These are phyloP conservation scores for Crocidura indochinensis DNA, from an alignment of 2,797 vertebrate genomes.

Conservation along the genomic window DNA sequence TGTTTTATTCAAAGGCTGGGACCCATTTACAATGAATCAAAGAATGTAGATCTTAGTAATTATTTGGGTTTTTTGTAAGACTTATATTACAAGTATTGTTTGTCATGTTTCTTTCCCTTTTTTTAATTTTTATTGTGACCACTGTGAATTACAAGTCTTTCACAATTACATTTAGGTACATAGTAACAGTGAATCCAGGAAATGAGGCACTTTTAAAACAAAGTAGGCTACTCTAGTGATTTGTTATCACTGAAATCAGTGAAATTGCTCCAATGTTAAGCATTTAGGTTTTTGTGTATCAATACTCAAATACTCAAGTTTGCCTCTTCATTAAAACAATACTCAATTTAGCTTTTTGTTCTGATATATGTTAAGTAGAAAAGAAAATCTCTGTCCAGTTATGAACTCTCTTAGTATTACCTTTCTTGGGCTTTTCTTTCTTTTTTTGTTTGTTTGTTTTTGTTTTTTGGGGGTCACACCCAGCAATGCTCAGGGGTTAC, in stretches of 20 bases:
- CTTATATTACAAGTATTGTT: constrained; percentile 75
- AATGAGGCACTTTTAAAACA: constrained; percentile 79
- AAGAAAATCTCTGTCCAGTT: constrained; percentile 54
- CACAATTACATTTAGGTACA: too few species aligned
- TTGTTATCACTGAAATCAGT: constrained; percentile 75
- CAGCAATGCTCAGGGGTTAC: too few species aligned
- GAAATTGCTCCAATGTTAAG: constrained; percentile 71
- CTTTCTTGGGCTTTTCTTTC: constrained; percentile 52
- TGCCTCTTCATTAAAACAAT: constrained; percentile 55
- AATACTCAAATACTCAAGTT: constrained; percentile 53
- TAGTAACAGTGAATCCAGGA: constrained; percentile 59
- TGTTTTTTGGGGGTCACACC: too few species aligned
- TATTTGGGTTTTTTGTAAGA: constrained; percentile 77
- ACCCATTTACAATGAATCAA: constrained; percentile 68
- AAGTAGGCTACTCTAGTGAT: constrained; percentile 76
- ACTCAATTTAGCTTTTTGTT: constrained; percentile 63
- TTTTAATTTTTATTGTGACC: too few species aligned
- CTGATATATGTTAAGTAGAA: constrained; percentile 66
- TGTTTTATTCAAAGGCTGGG: constrained; percentile 64
- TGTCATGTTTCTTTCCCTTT: constrained; percentile 55
- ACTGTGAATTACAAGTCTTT: too few species aligned
- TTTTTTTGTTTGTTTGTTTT: too few species aligned
- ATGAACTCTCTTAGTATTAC: constrained; percentile 60
- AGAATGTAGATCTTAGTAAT: constrained; percentile 66
- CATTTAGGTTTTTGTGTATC: constrained; percentile 75